Base-by-base conservation (phyloP, 2,113 vertebrate genomes). In the Rhodinocichla rosea region DNA sequence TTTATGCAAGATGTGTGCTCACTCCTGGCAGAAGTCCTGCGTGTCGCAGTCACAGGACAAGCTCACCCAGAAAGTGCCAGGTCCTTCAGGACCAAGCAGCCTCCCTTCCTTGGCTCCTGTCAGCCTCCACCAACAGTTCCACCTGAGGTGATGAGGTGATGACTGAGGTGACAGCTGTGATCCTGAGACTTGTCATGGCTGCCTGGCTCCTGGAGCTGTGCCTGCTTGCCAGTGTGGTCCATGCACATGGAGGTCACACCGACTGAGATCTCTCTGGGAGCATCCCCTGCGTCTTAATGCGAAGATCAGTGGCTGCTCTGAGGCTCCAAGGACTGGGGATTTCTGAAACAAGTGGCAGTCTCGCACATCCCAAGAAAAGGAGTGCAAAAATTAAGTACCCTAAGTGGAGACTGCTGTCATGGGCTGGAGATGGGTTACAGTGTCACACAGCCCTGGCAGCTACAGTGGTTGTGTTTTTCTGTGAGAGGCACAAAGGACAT, bases 281-380 rank as follows among this genome's bases (percentile, higher is more conserved):
- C 37, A 59, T 14, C 26, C 0, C 0, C 77, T 63, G 11, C 0
- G 0, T 11, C 2, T n/a, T 22, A 33, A 18, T 22, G 19, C n/a
- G 60, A 50, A 89, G 39, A 37, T 49, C 35, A 15, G 35, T 45
- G 37, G 16, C 28, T 2, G 10, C 11, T 40, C 64, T 70, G 32
- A 78, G 35, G 23, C 7, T 49, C 6, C 57, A 52, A 65, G 35
- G 9, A 17, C 20, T 8, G 10, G 10, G 26, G 18, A 24, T 50
- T 82, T 74, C 44, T 63, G 9, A 64, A 47, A 23, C 35, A 68
- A 67, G 27, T 27, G 17, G 7, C 16, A 71, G 7, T 15, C 50
- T 71, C 2, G 0, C 21, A 6, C 21, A 30, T 35, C 49, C 18
- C 45, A 52, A 50, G 53, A 40, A 35, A 21, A 49, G 14, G 18